Conservation (phyloP, 2,113 vertebrate genomes). For the Edolisoma coerulescens region DNA sequence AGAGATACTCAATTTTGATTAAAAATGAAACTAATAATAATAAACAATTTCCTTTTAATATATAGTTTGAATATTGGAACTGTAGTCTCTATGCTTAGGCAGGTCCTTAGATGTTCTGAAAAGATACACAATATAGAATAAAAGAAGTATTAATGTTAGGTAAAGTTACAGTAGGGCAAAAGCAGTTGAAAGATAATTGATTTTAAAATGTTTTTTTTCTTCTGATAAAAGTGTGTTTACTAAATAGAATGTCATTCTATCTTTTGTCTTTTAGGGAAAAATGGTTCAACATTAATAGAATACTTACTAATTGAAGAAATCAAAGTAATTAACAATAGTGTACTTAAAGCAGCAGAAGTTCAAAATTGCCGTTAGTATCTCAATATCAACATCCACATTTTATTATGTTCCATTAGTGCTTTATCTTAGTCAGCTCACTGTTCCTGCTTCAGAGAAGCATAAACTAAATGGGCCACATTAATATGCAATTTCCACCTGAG, state of each 20-base stretch:
- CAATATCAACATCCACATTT: not conserved
- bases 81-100: not conserved
- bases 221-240: not conserved
- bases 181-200: not conserved
- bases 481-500: conserved; percentile 9
- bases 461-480: conserved; percentile 41
- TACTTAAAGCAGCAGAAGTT: not conserved
- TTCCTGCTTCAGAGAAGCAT: conserved; percentile 1
- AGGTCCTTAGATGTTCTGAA: not conserved
- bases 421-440: not conserved
- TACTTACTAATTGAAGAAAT: not conserved
- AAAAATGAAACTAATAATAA: not conserved
- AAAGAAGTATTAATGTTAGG: not conserved
- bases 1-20: not conserved
- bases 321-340: not conserved
- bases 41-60: not conserved
- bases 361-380: not conserved
- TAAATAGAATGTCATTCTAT: not conserved
- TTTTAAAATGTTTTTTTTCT: not conserved
- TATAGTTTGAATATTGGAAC: not conserved
- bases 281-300: not conserved
- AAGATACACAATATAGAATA: not conserved
- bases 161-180: not conserved
- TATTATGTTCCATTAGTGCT: not conserved
- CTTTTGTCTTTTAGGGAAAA: not conserved